Percentiles rank a stretch among this genome's conserved stretches.
phyloP scores from a whole-genome alignment of 1,140 invertebrate species.

The Chionoecetes opilio region DNA sequence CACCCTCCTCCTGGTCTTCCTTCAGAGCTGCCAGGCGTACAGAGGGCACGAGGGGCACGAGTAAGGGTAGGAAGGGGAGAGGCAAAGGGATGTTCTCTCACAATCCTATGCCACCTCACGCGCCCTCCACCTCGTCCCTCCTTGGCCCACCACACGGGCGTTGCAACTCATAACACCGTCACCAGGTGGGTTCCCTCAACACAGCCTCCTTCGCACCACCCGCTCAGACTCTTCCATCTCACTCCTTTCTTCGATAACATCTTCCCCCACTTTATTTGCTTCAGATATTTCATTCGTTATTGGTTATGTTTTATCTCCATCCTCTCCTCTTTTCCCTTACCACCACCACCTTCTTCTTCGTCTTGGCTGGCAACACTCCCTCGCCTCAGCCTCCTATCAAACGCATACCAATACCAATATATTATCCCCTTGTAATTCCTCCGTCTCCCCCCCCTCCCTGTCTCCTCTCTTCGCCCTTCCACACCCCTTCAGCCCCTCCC shows the following conservation, averaged over 20 bases:
- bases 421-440: neutral
- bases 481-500: neutral
- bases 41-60: neutral
- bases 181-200: neutral
- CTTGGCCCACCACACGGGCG: neutral
- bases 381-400: neutral
- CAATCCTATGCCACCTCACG: neutral
- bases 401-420: constrained; percentile 29
- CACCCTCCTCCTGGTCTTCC: neutral
- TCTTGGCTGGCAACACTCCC: neutral
- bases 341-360: neutral
- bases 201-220: no score
- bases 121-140: neutral
- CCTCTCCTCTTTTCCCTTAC: no score
- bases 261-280: no score
- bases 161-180: neutral
- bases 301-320: no score
- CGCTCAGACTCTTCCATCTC: no score
- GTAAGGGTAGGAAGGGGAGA: neutral
- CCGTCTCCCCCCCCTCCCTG: neutral
- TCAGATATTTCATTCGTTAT: no score
- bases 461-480: neutral
- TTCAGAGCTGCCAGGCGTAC: neutral
- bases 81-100: neutral
- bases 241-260: no score